Percentiles rank a stretch among this genome's conserved stretches.
Conservation (phyloP, 1,140 invertebrate genomes). For the Penaeus japonicus region DNA sequence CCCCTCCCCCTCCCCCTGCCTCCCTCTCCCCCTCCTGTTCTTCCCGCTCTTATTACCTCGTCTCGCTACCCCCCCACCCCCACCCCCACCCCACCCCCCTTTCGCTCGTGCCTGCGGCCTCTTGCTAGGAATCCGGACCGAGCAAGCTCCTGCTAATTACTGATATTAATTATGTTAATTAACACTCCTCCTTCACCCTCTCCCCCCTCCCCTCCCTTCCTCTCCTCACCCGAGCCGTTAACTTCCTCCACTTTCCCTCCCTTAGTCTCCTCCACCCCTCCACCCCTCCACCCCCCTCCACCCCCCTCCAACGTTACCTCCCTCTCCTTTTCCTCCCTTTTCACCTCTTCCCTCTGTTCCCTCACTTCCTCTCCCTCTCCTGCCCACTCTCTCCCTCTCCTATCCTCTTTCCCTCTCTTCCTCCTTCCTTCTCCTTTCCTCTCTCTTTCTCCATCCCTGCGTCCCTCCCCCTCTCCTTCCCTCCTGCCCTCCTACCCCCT, state of each 20-base stretch:
- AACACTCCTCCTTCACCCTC: not conserved
- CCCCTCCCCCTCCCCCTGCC: too few species aligned
- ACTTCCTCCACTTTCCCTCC: not conserved
- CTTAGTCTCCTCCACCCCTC: not conserved
- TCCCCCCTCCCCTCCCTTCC: not conserved
- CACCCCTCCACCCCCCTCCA: not conserved
- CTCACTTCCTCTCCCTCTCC: not conserved
- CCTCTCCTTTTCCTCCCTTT: not conserved
- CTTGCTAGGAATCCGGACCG: not conserved
- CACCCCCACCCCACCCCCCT: not conserved
- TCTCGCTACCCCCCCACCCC: too few species aligned
- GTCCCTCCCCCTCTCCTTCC: too few species aligned
- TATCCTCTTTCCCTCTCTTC: not conserved
- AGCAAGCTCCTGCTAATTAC: too few species aligned
- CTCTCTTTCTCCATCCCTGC: too few species aligned
- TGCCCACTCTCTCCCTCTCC: not conserved
- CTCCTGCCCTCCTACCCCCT: not conserved
- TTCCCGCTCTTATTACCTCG: too few species aligned
- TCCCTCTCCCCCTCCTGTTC: too few species aligned
- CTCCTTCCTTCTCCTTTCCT: too few species aligned
- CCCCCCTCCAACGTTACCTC: not conserved
- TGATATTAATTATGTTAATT: too few species aligned
- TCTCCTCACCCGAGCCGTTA: too few species aligned
- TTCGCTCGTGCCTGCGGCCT: conserved; percentile 15
- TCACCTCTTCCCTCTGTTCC: not conserved